These are phyloP conservation scores for Anniella stebbinsi DNA, from an alignment of 2,797 vertebrate species.

Conservation along the genomic window DNA sequence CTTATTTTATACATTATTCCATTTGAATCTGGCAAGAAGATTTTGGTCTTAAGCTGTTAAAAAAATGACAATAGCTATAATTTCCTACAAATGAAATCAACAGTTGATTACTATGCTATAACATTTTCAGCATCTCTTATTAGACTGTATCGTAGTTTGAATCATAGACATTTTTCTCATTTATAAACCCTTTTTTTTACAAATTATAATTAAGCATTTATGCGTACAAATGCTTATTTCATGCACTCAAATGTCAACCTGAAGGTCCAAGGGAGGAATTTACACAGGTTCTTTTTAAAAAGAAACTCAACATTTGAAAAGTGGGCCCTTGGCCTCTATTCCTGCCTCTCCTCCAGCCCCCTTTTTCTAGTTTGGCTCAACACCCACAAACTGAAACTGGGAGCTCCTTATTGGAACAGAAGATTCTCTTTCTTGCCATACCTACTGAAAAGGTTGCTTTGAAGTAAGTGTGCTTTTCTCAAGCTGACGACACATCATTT, in stretches of 20 bases:
- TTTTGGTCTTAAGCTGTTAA: slow-evolving; percentile 53
- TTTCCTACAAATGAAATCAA: slow-evolving; percentile 54
- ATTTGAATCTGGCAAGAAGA: slow-evolving; percentile 31
- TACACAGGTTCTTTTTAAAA: slow-evolving; percentile 26
- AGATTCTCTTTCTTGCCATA: slow-evolving; percentile 55
- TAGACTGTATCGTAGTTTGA: background rate
- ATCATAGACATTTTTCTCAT: background rate
- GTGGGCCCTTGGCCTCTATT: slow-evolving; percentile 16
- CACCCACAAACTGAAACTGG: slow-evolving; percentile 54
- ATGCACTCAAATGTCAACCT: slow-evolving; percentile 4
- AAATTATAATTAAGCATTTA: slow-evolving; percentile 45
- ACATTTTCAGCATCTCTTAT: slow-evolving; percentile 38
- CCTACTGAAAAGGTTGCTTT: slow-evolving; percentile 52
- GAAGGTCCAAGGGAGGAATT: background rate
- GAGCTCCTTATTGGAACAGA: slow-evolving; percentile 50
- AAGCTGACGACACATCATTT: slow-evolving; percentile 43
- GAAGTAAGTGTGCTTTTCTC: slow-evolving; percentile 51
- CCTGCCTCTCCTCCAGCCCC: slow-evolving; percentile 36
- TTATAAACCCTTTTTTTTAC: background rate
- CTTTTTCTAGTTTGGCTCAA: slow-evolving; percentile 38
- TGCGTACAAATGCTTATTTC: slow-evolving; percentile 24
- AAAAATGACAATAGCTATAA: slow-evolving; percentile 40
- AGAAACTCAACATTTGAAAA: slow-evolving; percentile 28
- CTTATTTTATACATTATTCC: slow-evolving; percentile 45
- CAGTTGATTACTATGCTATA: slow-evolving; percentile 27